phyloP scores from a whole-genome alignment of 2,797 vertebrate species.

The Steatocranus sp. region DNA sequence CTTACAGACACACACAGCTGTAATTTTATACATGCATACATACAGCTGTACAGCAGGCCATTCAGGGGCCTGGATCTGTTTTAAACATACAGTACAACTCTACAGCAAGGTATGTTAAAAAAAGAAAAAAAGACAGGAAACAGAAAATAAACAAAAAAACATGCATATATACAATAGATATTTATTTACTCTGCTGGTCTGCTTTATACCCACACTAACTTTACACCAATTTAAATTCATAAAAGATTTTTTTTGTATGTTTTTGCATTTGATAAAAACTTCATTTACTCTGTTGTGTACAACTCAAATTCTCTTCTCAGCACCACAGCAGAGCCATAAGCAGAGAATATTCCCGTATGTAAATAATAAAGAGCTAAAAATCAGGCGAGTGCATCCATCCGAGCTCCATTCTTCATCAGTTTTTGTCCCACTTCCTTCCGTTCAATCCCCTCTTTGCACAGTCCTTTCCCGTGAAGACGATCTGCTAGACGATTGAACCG shows the following conservation, averaged over 20 bases:
- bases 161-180: constrained; percentile 73
- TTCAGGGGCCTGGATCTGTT: constrained; percentile 21
- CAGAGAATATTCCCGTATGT: constrained; percentile 23
- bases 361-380: constrained; percentile 36
- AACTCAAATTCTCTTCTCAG: constrained; percentile 17
- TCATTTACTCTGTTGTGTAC: constrained; percentile 47
- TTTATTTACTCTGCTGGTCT: constrained; percentile 25
- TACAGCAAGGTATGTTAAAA: constrained; percentile 32
- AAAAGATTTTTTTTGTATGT: constrained; percentile 11
- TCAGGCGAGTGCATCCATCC: constrained; percentile 5
- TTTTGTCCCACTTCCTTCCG: constrained; percentile 19
- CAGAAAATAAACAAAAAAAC: constrained; percentile 18
- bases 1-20: constrained; percentile 11
- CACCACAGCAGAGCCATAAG: constrained; percentile 41
- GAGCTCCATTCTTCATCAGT: constrained; percentile 30
- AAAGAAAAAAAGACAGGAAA: background rate
- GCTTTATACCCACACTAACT: constrained; percentile 19
- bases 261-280: constrained; percentile 59
- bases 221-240: constrained; percentile 20
- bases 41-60: constrained; percentile 37
- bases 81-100: constrained; percentile 28
- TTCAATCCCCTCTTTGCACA: background rate
- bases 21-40: constrained; percentile 33
- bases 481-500: constrained; percentile 91
- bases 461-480: background rate